Percentiles rank a stretch among this genome's conserved stretches.
Conservation (phyloP, 2,888 invertebrate species). For the Ochlodes sylvanus region DNA sequence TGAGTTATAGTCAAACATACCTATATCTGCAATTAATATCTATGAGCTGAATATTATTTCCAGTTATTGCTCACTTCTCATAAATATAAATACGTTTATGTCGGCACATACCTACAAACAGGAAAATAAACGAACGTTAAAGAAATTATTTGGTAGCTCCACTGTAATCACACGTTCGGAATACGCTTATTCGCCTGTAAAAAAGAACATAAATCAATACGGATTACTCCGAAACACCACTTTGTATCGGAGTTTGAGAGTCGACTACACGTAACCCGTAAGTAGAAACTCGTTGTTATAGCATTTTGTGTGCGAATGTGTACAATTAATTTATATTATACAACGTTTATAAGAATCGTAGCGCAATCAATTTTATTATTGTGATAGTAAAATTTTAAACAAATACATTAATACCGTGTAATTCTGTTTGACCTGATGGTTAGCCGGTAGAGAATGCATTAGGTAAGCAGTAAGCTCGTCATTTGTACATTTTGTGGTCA, state of each 20-base stretch:
- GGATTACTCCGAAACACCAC: constrained; percentile 10
- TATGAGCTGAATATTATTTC: too few relatives aligned
- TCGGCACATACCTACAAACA: not conserved
- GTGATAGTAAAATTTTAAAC: not conserved
- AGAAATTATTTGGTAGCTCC: constrained; percentile 3
- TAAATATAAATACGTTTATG: not conserved
- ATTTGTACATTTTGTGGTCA: too few relatives aligned
- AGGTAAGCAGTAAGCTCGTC: too few relatives aligned
- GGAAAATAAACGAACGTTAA: constrained; percentile 3
- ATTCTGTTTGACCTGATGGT: too few relatives aligned
- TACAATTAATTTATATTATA: too few relatives aligned
- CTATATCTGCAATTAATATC: too few relatives aligned
- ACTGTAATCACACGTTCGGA: constrained; percentile 5
- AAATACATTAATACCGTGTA: too few relatives aligned
- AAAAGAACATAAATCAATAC: constrained; percentile 8
- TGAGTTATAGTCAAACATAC: too few relatives aligned
- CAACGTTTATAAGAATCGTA: not conserved
- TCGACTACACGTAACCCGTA: not conserved
- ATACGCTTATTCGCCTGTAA: constrained; percentile 6
- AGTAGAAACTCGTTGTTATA: not conserved
- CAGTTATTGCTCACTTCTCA: too few relatives aligned
- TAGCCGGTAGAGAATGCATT: too few relatives aligned
- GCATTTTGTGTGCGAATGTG: too few relatives aligned
- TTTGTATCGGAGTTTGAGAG: constrained; percentile 2
- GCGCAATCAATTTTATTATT: not conserved